These are phyloP conservation scores for Fragum sueziense DNA, from an alignment of 2,888 invertebrate genomes.

Conservation along the genomic window DNA sequence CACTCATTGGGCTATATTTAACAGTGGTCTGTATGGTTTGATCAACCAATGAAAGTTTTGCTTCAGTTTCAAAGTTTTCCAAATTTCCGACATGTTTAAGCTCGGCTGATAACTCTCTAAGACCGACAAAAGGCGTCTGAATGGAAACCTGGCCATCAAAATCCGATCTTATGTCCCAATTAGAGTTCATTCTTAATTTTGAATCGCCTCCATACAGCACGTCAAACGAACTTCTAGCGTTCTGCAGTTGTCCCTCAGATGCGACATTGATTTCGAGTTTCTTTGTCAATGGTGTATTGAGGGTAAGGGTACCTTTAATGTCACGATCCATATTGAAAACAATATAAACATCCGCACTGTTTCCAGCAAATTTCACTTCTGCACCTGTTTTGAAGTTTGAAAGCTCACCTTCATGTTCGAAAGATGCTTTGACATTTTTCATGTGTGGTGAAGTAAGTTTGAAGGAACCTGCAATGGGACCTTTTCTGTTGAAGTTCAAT, in stretches of 20 bases:
- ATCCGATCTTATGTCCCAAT: neutral
- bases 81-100: neutral
- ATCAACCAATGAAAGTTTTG: neutral
- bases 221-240: conserved; percentile 20
- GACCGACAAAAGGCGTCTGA: neutral
- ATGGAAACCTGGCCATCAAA: neutral
- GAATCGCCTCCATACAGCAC: conserved; percentile 25
- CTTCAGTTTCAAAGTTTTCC: neutral
- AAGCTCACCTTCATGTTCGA: conserved; percentile 21
- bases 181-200: neutral
- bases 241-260: conserved; percentile 8
- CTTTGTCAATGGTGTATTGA: conserved; percentile 30
- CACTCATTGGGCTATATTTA: neutral
- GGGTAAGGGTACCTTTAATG: conserved; percentile 10
- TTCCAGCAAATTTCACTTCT: conserved; percentile 28
- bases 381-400: conserved; percentile 22
- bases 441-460: conserved; percentile 37
- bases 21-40: neutral
- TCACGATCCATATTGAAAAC: conserved; percentile 11
- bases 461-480: conserved; percentile 32
- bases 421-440: conserved; percentile 33
- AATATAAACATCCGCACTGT: neutral
- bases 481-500: conserved; percentile 24
- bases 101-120: neutral
- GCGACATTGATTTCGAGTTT: conserved; percentile 19